Percentiles rank a stretch among this genome's conserved stretches.
Evolutionary conservation across 2,888 invertebrate species (phyloP).

Genomic region (Drosophila siamana): DNA sequence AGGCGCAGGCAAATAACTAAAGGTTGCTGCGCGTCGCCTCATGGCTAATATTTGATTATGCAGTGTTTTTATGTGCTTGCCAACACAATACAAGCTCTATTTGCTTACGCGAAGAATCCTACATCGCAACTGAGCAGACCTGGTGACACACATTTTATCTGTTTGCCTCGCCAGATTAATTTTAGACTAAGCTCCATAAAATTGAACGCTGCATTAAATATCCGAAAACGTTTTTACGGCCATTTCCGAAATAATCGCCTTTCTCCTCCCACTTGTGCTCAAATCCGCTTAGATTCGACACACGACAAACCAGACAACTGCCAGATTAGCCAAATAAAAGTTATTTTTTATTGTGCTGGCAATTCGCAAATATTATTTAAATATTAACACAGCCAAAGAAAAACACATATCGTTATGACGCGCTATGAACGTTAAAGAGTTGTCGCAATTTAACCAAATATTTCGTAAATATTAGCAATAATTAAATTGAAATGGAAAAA

Average conservation of each 20-base stretch:
- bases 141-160: slow-evolving; percentile 12
- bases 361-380: neutral
- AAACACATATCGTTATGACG: neutral
- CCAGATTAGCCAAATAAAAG: slow-evolving; percentile 25
- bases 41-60: slow-evolving; percentile 76
- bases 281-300: neutral
- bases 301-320: neutral
- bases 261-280: neutral
- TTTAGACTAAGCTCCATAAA: slow-evolving; percentile 59
- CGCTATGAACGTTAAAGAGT: neutral
- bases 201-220: slow-evolving; percentile 38
- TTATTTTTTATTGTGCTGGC: slow-evolving; percentile 1
- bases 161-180: slow-evolving; percentile 49
- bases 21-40: slow-evolving; percentile 30
- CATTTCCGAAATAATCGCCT: slow-evolving; percentile 12
- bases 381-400: slow-evolving; percentile 30
- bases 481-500: neutral
- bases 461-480: neutral
- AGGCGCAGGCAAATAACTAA: slow-evolving; percentile 74
- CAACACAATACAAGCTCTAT: slow-evolving; percentile 14
- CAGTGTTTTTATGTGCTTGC: slow-evolving; percentile 70
- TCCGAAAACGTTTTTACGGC: slow-evolving; percentile 37
- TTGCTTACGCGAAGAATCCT: slow-evolving; percentile 20
- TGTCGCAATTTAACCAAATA: neutral
- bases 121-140: neutral